Base-by-base conservation (phyloP, 1,140 invertebrate species). In the Drosophila rufa region DNA sequence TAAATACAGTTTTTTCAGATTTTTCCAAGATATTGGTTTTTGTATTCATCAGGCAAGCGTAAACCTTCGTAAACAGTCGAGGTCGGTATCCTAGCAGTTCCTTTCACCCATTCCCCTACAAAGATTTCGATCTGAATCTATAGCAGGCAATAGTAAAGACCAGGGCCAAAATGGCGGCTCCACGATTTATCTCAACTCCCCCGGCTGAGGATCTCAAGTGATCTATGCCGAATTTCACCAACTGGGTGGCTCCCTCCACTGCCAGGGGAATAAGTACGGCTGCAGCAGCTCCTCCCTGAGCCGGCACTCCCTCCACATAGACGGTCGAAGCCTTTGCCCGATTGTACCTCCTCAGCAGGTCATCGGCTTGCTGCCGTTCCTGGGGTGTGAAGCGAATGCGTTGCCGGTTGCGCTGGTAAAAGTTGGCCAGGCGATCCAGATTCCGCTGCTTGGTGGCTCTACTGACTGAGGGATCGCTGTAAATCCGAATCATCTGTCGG, bases 111-210 rank as follows among this genome's bases (percentile, higher is more conserved):
- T 0, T 9, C 0, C 3, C 17, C 51, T 55, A 55, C 53, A 55
- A 55, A 7, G 51, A 22, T 17, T 38, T 55, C 0, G 33, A 55
- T 55, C 53, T 38, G 14, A 55, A 22, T 1, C 22, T 11, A 55
- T 55, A 55, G 53, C 7, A 55, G 19, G 8, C 19, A 4, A 55
- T 15, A 11, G 40, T 55, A 4, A 55, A 55, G 12, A 19, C 53
- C 33, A 55, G 15, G 14, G 33, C 14, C 0, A 55, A 11, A 55
- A 55, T 11, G 33, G 53, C 53, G 15, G 14, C 14, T 0, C 19
- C 1, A 11, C 53, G 33, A 55, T 55, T 55, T 15, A 55, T 55
- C 36, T 40, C 53, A 55, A 55, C 33, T 11, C 53, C 19, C 2
- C 53, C 2, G 19, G 53, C 53, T 22, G 53, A 40, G 40, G 53